phyloP scores from a whole-genome alignment of 2,113 vertebrate species.

The Cyanoramphus novaezelandiae region DNA sequence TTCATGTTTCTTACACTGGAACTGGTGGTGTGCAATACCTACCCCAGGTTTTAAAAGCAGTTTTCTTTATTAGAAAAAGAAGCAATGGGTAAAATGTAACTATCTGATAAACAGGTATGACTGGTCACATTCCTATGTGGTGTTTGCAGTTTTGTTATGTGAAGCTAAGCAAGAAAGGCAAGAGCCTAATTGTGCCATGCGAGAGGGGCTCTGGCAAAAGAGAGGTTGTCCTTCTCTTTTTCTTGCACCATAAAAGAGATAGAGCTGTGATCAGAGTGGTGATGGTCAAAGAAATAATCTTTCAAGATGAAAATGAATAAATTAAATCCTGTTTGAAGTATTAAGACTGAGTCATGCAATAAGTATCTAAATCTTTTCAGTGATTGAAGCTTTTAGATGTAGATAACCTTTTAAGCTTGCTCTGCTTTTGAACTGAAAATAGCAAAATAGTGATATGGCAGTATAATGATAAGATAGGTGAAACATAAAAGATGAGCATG shows the following conservation, averaged over 20 bases:
- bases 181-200: not conserved
- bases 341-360: not conserved
- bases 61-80: not conserved
- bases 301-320: not conserved
- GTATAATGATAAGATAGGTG: not conserved
- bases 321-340: not conserved
- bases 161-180: not conserved
- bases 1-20: not conserved
- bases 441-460: not conserved
- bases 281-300: not conserved
- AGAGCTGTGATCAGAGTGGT: not conserved
- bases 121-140: fast-evolving
- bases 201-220: not conserved
- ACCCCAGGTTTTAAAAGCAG: not conserved
- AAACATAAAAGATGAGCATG: not conserved
- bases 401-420: not conserved
- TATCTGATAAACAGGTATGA: not conserved
- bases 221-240: not conserved
- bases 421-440: not conserved
- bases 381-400: not conserved
- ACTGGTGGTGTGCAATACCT: not conserved
- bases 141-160: not conserved
- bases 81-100: not conserved
- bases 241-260: not conserved
- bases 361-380: not conserved